Conservation (phyloP, 2,888 invertebrate species). For the Callinectes sapidus region DNA sequence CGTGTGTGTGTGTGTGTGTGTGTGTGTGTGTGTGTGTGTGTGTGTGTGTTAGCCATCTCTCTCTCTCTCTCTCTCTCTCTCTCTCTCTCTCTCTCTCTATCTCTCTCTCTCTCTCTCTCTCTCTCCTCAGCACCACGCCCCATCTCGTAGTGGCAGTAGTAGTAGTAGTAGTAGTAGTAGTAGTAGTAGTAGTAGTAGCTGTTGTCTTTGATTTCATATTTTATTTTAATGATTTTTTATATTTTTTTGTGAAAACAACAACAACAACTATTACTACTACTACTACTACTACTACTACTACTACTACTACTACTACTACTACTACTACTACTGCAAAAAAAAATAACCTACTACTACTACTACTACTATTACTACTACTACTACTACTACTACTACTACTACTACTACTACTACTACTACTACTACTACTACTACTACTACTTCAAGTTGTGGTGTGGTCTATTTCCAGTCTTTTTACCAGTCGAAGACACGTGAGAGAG, state of each 20-base stretch:
- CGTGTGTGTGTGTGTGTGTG: neutral
- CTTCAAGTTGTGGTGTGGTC: too few relatives aligned
- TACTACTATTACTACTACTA: neutral
- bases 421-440: too few relatives aligned
- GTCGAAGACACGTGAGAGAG: too few relatives aligned
- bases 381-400: neutral
- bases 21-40: neutral
- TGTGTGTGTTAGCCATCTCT: neutral
- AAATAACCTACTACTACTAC: conserved; percentile 1
- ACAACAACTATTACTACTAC: neutral
- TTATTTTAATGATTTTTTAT: too few relatives aligned
- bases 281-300: conserved; percentile 5
- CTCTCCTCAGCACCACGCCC: too few relatives aligned
- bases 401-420: too few relatives aligned
- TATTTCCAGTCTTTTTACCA: too few relatives aligned
- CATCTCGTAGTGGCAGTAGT: too few relatives aligned
- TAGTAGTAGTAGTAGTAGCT: too few relatives aligned
- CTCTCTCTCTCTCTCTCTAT: conserved; percentile 6
- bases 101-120: conserved; percentile 40
- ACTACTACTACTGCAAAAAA: too few relatives aligned
- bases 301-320: neutral
- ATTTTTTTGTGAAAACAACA: neutral
- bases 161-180: too few relatives aligned
- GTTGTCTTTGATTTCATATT: too few relatives aligned
- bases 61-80: conserved; percentile 18